Percentiles rank a stretch among this genome's conserved stretches.
phyloP scores from a whole-genome alignment of 1,140 invertebrate genomes.

The Sycophaga agraensis region DNA sequence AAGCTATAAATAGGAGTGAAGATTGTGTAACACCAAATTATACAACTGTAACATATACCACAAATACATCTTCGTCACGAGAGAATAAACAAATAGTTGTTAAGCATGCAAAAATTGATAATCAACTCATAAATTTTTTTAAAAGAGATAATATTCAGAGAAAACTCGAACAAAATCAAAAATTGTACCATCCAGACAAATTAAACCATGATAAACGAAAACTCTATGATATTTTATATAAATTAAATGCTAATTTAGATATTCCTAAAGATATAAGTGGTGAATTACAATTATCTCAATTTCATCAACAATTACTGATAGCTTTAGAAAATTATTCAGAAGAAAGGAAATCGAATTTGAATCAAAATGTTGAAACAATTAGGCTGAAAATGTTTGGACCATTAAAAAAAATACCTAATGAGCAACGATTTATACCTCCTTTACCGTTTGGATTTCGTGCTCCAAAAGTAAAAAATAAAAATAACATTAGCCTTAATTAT shows the following conservation, averaged over 20 bases:
- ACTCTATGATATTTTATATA: constrained; percentile 38
- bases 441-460: constrained; percentile 34
- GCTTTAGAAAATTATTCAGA: background rate
- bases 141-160: constrained; percentile 1
- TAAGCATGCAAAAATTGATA: constrained; percentile 25
- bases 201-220: constrained; percentile 29
- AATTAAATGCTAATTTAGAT: constrained; percentile 38
- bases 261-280: constrained; percentile 31
- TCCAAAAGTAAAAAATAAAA: constrained; percentile 16
- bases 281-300: constrained; percentile 31
- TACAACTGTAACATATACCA: constrained; percentile 10
- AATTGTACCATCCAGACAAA: constrained; percentile 24
- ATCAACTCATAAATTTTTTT: constrained; percentile 21
- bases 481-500: background rate
- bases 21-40: background rate
- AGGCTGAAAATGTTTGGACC: constrained; percentile 43
- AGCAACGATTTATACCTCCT: constrained; percentile 39
- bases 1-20: constrained; percentile 24
- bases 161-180: constrained; percentile 12
- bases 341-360: background rate
- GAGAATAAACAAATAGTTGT: constrained; percentile 25
- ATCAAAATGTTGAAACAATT: constrained; percentile 30
- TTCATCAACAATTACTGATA: constrained; percentile 38
- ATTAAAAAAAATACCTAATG: background rate
- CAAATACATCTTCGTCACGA: constrained; percentile 19